phyloP scores from a whole-genome alignment of 2,797 vertebrate species.

The Leptodactylus fallax region DNA sequence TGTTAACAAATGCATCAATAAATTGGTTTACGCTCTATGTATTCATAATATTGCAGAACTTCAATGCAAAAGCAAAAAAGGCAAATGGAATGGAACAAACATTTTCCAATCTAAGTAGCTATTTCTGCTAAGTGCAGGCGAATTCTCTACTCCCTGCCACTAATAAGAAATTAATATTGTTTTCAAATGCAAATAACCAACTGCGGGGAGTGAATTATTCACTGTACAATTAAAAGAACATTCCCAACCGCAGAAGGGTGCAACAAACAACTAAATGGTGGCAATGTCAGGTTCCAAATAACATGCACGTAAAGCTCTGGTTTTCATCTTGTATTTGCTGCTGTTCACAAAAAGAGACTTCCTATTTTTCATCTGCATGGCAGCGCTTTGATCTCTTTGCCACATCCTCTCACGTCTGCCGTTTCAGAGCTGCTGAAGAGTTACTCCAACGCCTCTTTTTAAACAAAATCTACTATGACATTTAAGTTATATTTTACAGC shows the following conservation, averaged over 20 bases:
- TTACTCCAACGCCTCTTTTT: conserved; percentile 20
- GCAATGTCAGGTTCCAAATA: not conserved
- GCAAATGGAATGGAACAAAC: not conserved
- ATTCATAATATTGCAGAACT: conserved; percentile 1
- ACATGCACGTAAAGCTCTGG: not conserved
- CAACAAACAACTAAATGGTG: conserved; percentile 12
- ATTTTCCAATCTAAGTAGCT: not conserved
- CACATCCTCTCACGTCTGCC: not conserved
- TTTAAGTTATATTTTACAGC: conserved; percentile 46
- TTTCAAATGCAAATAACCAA: conserved; percentile 38
- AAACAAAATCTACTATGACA: conserved; percentile 46
- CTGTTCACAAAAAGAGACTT: conserved; percentile 5
- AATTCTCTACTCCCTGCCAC: conserved; percentile 24
- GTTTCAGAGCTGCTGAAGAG: not conserved
- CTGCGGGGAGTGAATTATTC: conserved; percentile 9
- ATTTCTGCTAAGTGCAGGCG: not conserved
- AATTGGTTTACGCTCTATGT: conserved; percentile 33
- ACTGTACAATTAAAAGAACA: conserved; percentile 37
- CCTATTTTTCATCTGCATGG: conserved; percentile 31
- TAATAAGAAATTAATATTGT: conserved; percentile 40
- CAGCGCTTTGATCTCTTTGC: conserved; percentile 25
- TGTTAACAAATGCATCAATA: conserved; percentile 30
- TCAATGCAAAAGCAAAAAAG: conserved; percentile 17
- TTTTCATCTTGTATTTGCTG: conserved; percentile 29
- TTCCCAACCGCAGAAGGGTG: not conserved